Evolutionary conservation across 2,888 invertebrate species (phyloP), one percentile per base, ranked within the genome.

Genomic region (Branchipolynoe longqiensis): DNA sequence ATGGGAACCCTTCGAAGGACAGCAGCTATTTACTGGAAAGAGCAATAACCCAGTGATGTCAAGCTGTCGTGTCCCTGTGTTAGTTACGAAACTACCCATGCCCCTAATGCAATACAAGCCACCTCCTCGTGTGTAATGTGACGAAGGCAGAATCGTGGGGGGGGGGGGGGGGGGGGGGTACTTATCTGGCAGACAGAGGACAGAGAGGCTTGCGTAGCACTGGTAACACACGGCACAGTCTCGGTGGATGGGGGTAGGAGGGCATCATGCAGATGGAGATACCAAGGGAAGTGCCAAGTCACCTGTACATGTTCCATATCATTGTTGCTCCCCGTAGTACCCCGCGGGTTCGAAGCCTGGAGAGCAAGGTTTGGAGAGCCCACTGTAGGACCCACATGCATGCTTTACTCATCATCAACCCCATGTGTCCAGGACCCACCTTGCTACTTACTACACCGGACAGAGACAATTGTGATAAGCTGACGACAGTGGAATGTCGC

Each of bases 401-500:
- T 69, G 38, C 69, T 69, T 69, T 38, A 18, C n/a, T 33, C 18
- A 69, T 36, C 36, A 36, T 38, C n/a, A n/a, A n/a, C 69, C 69
- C 69, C 38, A 22, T 38, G 69, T 33, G 69, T 36, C 38, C 36
- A 69, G 38, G 6, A 38, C 38, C 38, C 69, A 69, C 38, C 38
- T 38, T 36, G 0, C 62, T 56, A 62, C 31, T n/a, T n/a, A n/a
- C n/a, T n/a, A n/a, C n/a, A n/a, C n/a, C n/a, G n/a, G n/a, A 62
- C 62, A 25, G 31, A 69, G 38, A 69, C 69, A 69, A 69, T 69
- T 69, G 69, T 69, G 69, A 69, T 69, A 69, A 69, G 22, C 69
- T 69, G 18, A 69, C 36, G 4, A 69, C n/a, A n/a, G n/a, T 69
- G 69, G 36, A 69, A 38, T 69, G 69, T 22, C 36, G 38, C 18